phyloP scores from a whole-genome alignment of 2,113 vertebrate genomes.

The Colaptes auratus region DNA sequence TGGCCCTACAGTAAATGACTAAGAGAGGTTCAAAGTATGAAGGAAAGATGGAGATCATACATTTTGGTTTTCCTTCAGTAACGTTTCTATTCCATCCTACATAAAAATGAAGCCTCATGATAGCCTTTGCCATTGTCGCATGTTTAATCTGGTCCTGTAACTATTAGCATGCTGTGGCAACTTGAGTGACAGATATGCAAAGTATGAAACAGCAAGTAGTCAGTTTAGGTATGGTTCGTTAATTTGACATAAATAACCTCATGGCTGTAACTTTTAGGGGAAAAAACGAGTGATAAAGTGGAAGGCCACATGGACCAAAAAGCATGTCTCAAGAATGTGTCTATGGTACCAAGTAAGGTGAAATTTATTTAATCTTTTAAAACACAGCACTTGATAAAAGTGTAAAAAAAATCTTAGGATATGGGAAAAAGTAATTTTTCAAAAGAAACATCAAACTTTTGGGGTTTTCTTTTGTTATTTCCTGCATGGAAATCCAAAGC shows the following conservation, averaged over 20 bases:
- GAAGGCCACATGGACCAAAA: background rate
- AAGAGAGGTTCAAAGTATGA: background rate
- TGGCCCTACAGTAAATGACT: background rate
- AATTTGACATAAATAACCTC: background rate
- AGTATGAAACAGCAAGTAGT: background rate
- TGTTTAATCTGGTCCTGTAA: background rate
- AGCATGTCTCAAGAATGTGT: background rate
- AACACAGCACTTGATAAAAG: background rate
- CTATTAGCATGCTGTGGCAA: background rate
- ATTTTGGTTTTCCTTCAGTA: background rate
- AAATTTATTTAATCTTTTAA: background rate
- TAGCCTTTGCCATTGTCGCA: background rate
- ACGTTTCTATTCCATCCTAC: background rate
- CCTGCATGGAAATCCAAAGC: background rate
- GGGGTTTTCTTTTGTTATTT: no score
- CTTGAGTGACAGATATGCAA: background rate
- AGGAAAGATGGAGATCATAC: background rate
- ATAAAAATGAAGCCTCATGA: background rate
- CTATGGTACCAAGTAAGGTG: background rate
- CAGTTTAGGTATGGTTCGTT: background rate
- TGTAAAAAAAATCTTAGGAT: background rate
- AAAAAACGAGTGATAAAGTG: background rate
- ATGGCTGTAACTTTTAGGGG: background rate
- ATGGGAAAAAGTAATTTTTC: fast-evolving
- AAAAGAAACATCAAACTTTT: background rate